Conservation (phyloP, 2,113 vertebrate species). For the Heptranchias perlo region DNA sequence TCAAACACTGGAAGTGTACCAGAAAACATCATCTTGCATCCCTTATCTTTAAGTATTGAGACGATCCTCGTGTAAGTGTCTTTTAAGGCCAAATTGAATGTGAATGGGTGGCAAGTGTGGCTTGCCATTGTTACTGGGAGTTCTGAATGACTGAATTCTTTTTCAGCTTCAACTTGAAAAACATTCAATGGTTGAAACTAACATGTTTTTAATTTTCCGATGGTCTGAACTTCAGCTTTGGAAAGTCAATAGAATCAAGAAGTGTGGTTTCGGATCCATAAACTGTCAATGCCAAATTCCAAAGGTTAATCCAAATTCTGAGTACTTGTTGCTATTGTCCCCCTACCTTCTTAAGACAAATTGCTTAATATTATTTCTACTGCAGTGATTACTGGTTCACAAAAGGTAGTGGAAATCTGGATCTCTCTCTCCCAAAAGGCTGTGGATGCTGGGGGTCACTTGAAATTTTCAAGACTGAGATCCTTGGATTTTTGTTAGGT, state of each 20-base stretch:
- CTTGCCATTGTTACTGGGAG: background rate
- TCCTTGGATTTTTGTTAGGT: too few relatives aligned
- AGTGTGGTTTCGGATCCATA: background rate
- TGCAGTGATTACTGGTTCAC: background rate
- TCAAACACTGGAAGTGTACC: background rate
- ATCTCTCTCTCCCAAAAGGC: background rate
- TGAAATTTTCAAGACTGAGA: too few relatives aligned
- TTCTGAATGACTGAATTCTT: background rate
- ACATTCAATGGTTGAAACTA: background rate
- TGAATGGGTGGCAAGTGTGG: background rate
- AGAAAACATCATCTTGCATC: background rate
- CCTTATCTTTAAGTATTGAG: background rate
- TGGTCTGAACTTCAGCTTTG: background rate
- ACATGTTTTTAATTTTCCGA: conserved; percentile 2
- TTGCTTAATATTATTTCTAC: background rate
- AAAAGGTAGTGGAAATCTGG: background rate
- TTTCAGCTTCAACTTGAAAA: background rate
- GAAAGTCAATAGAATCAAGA: background rate
- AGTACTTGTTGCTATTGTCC: background rate
- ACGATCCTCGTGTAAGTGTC: background rate
- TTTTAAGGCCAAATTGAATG: background rate
- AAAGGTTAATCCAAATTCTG: background rate
- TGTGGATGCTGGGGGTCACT: too few relatives aligned
- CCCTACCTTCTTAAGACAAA: background rate
- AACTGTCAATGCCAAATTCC: background rate